Evolutionary conservation across 1,140 invertebrate genomes (phyloP), one percentile per base, ranked within the genome.

Genomic region (Wiebesia pumilae): DNA sequence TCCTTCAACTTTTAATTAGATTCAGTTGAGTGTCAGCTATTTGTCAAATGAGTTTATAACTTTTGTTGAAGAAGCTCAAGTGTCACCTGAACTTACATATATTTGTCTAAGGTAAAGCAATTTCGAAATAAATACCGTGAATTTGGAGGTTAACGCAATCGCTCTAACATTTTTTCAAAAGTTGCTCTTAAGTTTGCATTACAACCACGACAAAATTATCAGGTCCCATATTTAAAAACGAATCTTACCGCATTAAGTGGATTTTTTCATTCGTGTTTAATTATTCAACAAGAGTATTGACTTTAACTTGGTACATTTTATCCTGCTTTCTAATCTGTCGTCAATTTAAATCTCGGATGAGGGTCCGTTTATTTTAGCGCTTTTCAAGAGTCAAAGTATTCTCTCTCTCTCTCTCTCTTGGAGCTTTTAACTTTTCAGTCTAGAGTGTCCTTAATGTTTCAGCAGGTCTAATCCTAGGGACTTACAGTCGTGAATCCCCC

Each of bases 391-490:
- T 83, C 81, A 67, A 81, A 77, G n/a, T 19, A 21, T 40, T 79
- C 43, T n/a, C 38, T 27, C 4, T 40, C 16, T 24, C 35, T 65
- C 54, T n/a, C 43, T 79, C 83, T 65, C 27, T 6, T 33, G 75
- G 27, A n/a, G 81, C 77, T 83, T 84, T 87, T 73, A 83, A 47
- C 75, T 58, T 80, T 80, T 75, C 73, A 71, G 54, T 7, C 43
- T 83, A 33, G 27, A 87, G 77, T 83, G 75, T 87, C 58, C 77
- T 84, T 83, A 80, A 75, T 84, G 86, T 84, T 87, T 87, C 67
- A 83, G 65, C 81, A 35, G 77, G 33, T 69, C 51, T 87, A 87
- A 87, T 87, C 86, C 86, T 33, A 43, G 12, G 62, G 38, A 78
- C 85, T 87, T 83, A 75, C 62, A 83, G 73, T 51, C 81, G 62